These are phyloP conservation scores for Meloidogyne exigua DNA, from an alignment of 1,140 invertebrate genomes.

Conservation along the genomic window DNA sequence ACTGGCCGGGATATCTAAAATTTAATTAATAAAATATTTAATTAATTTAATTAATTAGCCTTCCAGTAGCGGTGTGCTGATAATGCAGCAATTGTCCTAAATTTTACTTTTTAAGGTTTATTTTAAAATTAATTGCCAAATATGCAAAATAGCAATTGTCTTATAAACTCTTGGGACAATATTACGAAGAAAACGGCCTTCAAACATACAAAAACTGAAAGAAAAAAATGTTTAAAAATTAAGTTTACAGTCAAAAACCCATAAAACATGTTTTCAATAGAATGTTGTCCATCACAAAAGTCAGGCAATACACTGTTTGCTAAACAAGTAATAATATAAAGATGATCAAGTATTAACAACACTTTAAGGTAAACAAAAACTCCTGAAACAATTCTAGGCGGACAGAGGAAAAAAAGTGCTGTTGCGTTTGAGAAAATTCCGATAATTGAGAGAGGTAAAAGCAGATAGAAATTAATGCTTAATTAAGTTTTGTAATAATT, in stretches of 20 bases:
- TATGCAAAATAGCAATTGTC: conserved; percentile 57
- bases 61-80: conserved; percentile 63
- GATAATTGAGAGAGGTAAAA: conserved; percentile 55
- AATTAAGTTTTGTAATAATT: background rate
- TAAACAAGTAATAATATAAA: conserved; percentile 54
- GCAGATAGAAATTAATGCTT: conserved; percentile 51
- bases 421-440: conserved; percentile 57
- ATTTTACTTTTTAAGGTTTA: background rate
- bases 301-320: conserved; percentile 53
- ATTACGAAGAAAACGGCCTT: conserved; percentile 56
- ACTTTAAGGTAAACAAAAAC: conserved; percentile 63
- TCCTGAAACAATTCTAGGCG: conserved; percentile 62
- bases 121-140: conserved; percentile 41
- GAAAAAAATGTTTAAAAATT: conserved; percentile 7
- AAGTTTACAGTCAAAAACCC: conserved; percentile 30
- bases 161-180: conserved; percentile 55
- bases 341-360: conserved; percentile 57
- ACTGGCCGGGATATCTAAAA: conserved; percentile 61
- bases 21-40: conserved; percentile 22
- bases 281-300: conserved; percentile 60
- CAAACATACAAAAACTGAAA: conserved; percentile 57
- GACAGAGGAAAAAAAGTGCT: conserved; percentile 60
- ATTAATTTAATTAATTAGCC: conserved; percentile 30
- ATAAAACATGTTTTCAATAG: conserved; percentile 55
- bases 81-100: conserved; percentile 56